Conservation (phyloP, 2,113 vertebrate species). For the Uropsilus gracilis region DNA sequence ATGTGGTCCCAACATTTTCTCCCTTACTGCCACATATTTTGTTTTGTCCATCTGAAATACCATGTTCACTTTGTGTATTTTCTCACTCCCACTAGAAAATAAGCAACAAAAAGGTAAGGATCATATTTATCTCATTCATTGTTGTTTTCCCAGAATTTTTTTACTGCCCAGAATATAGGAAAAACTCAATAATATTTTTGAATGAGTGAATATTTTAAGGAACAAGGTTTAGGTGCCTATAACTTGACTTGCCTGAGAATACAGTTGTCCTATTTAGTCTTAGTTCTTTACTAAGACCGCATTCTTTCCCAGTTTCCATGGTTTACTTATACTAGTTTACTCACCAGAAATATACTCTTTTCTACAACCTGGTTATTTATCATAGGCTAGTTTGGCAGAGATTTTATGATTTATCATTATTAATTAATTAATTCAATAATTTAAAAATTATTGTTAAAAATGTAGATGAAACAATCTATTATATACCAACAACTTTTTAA, state of each 20-base stretch:
- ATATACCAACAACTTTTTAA: not conserved
- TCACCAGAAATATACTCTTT: not conserved
- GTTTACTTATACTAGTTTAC: not conserved
- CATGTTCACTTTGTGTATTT: not conserved
- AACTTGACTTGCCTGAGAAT: not conserved
- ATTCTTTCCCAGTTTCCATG: not conserved
- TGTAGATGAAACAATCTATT: not conserved
- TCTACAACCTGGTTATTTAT: not conserved
- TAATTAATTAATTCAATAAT: not conserved
- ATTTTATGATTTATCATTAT: slow-evolving; percentile 4
- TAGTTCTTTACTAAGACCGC: not conserved
- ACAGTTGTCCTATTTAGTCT: not conserved
- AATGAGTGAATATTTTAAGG: not conserved
- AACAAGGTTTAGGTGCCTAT: not conserved
- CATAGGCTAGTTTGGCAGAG: not conserved
- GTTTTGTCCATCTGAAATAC: not conserved
- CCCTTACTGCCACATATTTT: not conserved
- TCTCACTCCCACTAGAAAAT: not conserved
- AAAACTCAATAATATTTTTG: not conserved
- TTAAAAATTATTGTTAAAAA: slow-evolving; percentile 22
- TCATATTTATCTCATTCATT: not conserved
- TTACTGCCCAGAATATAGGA: not conserved
- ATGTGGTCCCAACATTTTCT: not conserved
- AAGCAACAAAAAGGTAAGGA: not conserved
- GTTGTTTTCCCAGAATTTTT: not conserved